Evolutionary conservation across 1,140 invertebrate genomes (phyloP).

Genomic region (Zelostemma sp.): DNA sequence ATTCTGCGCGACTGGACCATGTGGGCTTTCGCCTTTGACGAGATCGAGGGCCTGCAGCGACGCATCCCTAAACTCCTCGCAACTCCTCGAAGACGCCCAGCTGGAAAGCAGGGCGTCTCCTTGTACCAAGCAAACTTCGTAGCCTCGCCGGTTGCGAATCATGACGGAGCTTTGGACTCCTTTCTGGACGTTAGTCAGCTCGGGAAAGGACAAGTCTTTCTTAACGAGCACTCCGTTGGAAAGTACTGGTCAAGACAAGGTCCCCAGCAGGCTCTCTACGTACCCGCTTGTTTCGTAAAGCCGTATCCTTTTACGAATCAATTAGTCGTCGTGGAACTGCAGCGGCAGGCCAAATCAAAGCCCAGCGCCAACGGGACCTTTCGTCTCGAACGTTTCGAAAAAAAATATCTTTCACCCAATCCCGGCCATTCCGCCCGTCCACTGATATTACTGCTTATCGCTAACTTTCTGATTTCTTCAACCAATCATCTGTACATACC

Average conservation of each 20-base stretch:
- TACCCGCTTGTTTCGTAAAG: conserved; percentile 20
- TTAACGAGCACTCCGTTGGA: neutral
- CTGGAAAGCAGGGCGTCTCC: conserved; percentile 10
- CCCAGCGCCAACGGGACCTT: neutral
- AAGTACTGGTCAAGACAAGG: neutral
- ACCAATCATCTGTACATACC: no score
- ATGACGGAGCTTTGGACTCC: conserved; percentile 13
- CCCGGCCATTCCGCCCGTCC: no score
- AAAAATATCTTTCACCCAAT: neutral
- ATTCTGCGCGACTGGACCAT: conserved; percentile 40
- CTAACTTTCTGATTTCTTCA: no score
- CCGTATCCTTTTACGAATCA: conserved; percentile 30
- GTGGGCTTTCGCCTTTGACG: conserved; percentile 22
- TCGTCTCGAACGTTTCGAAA: neutral
- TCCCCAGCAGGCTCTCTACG: conserved; percentile 1
- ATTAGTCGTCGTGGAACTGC: conserved; percentile 33
- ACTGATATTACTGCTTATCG: no score
- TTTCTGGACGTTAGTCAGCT: conserved; percentile 32
- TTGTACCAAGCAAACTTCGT: conserved; percentile 26
- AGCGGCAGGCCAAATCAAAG: conserved; percentile 10
- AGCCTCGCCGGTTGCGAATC: conserved; percentile 13
- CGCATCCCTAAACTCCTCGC: neutral
- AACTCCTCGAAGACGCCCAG: neutral
- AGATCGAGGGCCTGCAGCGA: conserved; percentile 28
- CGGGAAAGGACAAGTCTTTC: conserved; percentile 22